phyloP scores from a whole-genome alignment of 2,888 invertebrate genomes.

The Enchytraeus crypticus region DNA sequence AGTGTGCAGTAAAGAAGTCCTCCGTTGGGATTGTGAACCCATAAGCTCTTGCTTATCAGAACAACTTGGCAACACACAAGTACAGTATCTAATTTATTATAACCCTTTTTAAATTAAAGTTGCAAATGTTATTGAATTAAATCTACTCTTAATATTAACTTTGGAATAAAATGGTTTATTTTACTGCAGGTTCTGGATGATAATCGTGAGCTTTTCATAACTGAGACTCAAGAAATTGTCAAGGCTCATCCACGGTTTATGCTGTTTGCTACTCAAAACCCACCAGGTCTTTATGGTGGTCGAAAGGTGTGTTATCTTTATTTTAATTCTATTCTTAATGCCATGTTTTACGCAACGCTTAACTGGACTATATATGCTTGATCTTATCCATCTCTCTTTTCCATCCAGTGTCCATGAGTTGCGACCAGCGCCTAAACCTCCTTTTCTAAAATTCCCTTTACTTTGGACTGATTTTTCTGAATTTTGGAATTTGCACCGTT shows the following conservation, averaged over 20 bases:
- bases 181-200: slow-evolving; percentile 68
- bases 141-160: too few species aligned
- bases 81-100: background rate
- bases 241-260: slow-evolving; percentile 89
- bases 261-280: slow-evolving; percentile 98
- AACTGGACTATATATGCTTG: too few species aligned
- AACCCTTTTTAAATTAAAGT: background rate
- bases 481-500: too few species aligned
- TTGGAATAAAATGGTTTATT: background rate
- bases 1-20: too few species aligned
- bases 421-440: too few species aligned
- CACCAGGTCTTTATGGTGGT: slow-evolving; percentile 89
- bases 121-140: background rate
- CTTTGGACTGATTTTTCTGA: too few species aligned
- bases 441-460: too few species aligned
- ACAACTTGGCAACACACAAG: background rate
- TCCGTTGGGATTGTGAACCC: too few species aligned
- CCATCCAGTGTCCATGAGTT: too few species aligned
- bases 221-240: slow-evolving; percentile 86
- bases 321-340: background rate
- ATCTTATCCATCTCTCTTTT: too few species aligned
- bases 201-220: slow-evolving; percentile 92
- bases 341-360: too few species aligned
- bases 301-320: slow-evolving; percentile 74
- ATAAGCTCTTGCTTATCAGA: background rate